A percentile compares a stretch with the other conserved stretches of the same genome.
Evolutionary conservation across 1,140 invertebrate species (phyloP).

Genomic region (Meloidogyne floridensis): DNA sequence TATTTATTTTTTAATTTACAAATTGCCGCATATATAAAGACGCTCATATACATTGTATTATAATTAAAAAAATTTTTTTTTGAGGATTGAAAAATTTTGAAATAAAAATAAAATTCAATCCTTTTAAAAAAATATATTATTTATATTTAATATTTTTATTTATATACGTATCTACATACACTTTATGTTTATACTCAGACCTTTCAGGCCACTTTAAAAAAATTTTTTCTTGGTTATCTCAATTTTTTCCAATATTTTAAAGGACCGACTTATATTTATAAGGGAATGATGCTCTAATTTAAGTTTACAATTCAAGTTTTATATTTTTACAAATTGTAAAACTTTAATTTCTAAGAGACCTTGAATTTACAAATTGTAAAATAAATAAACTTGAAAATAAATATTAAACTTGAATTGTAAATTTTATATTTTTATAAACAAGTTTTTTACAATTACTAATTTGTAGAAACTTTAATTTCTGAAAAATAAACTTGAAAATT

Average conservation of each 20-base stretch:
- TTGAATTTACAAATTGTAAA: too few species aligned
- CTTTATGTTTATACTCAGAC: neutral
- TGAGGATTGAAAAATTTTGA: too few species aligned
- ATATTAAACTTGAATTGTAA: too few species aligned
- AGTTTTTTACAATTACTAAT: too few species aligned
- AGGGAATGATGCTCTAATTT: neutral
- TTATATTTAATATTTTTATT: neutral
- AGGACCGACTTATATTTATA: neutral
- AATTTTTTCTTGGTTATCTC: neutral
- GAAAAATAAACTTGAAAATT: neutral
- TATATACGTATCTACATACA: neutral
- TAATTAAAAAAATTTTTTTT: neutral
- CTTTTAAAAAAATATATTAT: neutral
- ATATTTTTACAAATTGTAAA: too few species aligned
- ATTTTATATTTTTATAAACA: too few species aligned
- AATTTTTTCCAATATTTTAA: neutral
- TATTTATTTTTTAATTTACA: neutral
- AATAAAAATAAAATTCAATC: too few species aligned
- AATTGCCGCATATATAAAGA: conserved; percentile 6
- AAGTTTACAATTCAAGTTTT: too few species aligned
- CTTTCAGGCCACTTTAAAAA: neutral
- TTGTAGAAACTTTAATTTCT: too few species aligned
- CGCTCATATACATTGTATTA: conserved; percentile 4
- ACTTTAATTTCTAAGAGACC: too few species aligned
- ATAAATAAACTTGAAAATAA: too few species aligned